phyloP scores from a whole-genome alignment of 2,888 invertebrate genomes.

The Protodeltote pygarga region DNA sequence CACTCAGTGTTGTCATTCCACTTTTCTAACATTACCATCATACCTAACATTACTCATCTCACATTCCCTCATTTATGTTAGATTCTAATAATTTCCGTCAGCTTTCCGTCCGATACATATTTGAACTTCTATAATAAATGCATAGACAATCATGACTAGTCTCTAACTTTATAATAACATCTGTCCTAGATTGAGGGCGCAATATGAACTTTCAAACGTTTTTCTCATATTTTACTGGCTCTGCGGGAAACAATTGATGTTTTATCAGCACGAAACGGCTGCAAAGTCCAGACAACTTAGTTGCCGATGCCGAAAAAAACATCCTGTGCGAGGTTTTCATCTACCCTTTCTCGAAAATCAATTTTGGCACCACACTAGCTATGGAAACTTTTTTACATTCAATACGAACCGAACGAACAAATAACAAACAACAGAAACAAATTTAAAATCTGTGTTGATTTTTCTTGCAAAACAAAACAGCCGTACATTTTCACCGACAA shows the following conservation, averaged over 20 bases:
- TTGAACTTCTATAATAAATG: constrained; percentile 3
- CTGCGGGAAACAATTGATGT: constrained; percentile 29
- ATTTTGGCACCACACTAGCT: constrained; percentile 9
- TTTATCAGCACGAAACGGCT: constrained; percentile 41
- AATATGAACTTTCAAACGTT: constrained; percentile 57
- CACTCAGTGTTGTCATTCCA: too few species aligned
- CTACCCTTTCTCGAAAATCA: constrained; percentile 9
- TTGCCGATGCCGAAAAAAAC: constrained; percentile 27
- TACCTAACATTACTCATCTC: neutral
- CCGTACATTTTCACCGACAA: constrained; percentile 6
- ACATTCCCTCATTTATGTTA: neutral
- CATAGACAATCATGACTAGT: constrained; percentile 21
- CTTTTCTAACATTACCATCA: neutral
- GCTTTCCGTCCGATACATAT: neutral
- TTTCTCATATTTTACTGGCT: constrained; percentile 43
- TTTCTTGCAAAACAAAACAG: constrained; percentile 16
- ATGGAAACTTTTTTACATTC: constrained; percentile 14
- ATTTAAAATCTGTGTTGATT: constrained; percentile 24
- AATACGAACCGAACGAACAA: constrained; percentile 20
- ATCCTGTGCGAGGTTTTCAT: constrained; percentile 4
- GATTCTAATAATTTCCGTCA: neutral
- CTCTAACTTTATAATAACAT: constrained; percentile 25
- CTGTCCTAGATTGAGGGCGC: constrained; percentile 48
- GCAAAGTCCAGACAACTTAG: constrained; percentile 8
- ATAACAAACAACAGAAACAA: constrained; percentile 34